Evolutionary conservation across 1,140 invertebrate genomes (phyloP).

Genomic region (Calephelis virginiensis): DNA sequence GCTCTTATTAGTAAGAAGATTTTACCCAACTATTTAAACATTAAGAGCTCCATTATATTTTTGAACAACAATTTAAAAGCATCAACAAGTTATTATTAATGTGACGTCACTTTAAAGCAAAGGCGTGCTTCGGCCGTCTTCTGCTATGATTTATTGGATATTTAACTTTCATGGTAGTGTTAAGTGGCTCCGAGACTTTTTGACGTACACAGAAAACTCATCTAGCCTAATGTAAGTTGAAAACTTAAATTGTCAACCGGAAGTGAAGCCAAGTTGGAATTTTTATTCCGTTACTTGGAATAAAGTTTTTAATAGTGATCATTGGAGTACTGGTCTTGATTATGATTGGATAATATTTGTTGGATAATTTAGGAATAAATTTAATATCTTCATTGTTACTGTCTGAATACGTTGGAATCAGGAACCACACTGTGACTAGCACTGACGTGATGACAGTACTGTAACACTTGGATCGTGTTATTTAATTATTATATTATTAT

Average conservation of each 20-base stretch:
- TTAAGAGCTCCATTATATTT: not conserved
- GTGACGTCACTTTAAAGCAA: constrained; percentile 45
- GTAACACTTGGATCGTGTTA: no score
- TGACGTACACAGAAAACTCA: constrained; percentile 38
- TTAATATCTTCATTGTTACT: no score
- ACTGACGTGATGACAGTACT: no score
- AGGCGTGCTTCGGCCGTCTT: constrained; percentile 23
- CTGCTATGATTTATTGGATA: constrained; percentile 49
- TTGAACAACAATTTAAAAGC: constrained; percentile 18
- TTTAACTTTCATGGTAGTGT: constrained; percentile 59
- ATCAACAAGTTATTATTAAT: constrained; percentile 47
- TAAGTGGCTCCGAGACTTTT: constrained; percentile 51
- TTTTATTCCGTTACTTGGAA: constrained; percentile 8
- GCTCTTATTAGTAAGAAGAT: no score
- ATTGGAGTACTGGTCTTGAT: not conserved
- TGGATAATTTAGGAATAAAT: no score
- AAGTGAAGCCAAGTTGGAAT: constrained; percentile 7
- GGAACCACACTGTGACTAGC: no score
- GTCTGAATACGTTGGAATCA: no score
- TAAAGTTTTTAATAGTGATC: not conserved
- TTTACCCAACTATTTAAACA: no score
- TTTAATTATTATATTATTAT: no score
- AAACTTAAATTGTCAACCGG: constrained; percentile 41
- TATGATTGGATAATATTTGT: not conserved
- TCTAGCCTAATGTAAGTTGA: constrained; percentile 52